Evolutionary conservation across 2,888 invertebrate species (phyloP).

Genomic region (Andrena hattorfiana): DNA sequence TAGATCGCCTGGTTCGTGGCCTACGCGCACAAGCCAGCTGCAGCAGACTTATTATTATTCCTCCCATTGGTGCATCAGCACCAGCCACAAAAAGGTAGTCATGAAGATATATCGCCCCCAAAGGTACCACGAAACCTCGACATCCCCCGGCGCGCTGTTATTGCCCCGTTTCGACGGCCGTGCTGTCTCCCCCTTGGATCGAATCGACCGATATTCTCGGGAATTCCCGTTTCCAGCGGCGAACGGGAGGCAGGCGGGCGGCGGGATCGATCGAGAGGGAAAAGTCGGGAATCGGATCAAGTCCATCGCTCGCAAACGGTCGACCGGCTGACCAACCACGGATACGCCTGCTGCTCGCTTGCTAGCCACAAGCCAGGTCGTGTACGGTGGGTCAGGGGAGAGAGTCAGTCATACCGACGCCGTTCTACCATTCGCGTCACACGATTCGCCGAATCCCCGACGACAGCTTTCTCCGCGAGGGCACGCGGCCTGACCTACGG

Average conservation of each 20-base stretch:
- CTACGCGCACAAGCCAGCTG: too few species aligned
- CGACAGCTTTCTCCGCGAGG: conserved; percentile 31
- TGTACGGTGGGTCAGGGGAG: conserved; percentile 72
- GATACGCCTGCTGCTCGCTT: conserved; percentile 67
- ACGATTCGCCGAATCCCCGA: conserved; percentile 56
- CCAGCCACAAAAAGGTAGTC: too few species aligned
- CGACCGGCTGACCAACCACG: conserved; percentile 65
- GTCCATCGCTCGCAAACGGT: conserved; percentile 61
- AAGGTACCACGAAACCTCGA: too few species aligned
- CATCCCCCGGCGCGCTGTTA: too few species aligned
- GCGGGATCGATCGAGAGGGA: conserved; percentile 61
- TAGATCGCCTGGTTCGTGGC: too few species aligned
- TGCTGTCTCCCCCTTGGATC: too few species aligned
- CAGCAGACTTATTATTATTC: too few species aligned
- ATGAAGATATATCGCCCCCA: too few species aligned
- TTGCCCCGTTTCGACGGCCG: not conserved
- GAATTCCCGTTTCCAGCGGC: not conserved
- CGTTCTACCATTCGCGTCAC: conserved; percentile 79
- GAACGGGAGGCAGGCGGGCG: not conserved
- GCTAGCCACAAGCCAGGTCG: conserved; percentile 69
- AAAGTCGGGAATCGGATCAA: conserved; percentile 64
- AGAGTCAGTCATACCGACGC: conserved; percentile 81
- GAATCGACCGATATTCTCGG: conserved; percentile 7
- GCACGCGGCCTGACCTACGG: not conserved
- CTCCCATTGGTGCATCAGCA: conserved; percentile 9